Base-by-base conservation (phyloP, 2,888 invertebrate species). In the Odontomyia ornata region DNA sequence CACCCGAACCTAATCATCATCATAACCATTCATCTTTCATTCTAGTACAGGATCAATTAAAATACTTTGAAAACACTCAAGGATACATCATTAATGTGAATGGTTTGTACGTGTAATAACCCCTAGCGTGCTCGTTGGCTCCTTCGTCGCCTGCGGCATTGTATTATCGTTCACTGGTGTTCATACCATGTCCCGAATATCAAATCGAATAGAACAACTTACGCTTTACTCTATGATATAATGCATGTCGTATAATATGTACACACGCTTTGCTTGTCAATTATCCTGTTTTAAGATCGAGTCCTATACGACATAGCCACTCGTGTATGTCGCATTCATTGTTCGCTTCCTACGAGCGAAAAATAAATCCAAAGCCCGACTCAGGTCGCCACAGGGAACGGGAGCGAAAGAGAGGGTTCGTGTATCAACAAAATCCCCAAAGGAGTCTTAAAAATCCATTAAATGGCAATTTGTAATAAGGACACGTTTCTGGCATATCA, bases 401-500 rank as follows among this genome's bases (percentile, higher is more conserved):
- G n/a, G n/a, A n/a, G n/a, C n/a, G n/a, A n/a, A n/a, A n/a, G n/a
- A n/a, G n/a, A n/a, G n/a, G n/a, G n/a, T n/a, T 36, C 30, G 30
- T 56, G 73, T 73, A 36, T 60, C 52, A 60, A n/a, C 73, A 56
- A 72, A 79, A 79, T 73, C 9, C 75, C 79, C 77, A 69, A 13
- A 77, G 79, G 79, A 79, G 77, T 77, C 76, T 76, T 79, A 77
- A 79, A 77, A 79, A 77, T 77, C 79, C 77, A 79, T 79, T 79
- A 79, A 79, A 78, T 65, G 76, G 77, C 77, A 77, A 79, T 79
- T 79, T 79, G 79, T 79, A 79, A 78, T 79, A 79, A 79, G 78
- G 77, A 79, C 79, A 79, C 79, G 79, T 79, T 78, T 69, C 65
- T 79, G 78, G 79, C 77, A 79, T 79, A 79, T 79, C 79, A 79